A percentile compares a stretch with the other conserved stretches of the same genome.
Evolutionary conservation across 2,888 invertebrate genomes (phyloP).

Genomic region (Drymonia ruficornis): DNA sequence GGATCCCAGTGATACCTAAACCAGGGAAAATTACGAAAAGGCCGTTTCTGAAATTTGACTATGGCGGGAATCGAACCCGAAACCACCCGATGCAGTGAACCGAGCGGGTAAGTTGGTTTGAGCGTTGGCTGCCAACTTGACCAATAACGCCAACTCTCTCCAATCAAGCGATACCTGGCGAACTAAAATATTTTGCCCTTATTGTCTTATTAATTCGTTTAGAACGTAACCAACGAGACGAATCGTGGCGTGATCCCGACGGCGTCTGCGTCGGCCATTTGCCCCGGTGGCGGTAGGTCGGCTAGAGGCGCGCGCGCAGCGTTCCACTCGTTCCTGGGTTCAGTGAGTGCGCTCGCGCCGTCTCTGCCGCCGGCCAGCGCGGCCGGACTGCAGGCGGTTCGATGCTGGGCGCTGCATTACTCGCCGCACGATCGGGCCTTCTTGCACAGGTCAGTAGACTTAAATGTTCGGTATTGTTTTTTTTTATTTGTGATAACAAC

Average conservation of each 20-base stretch:
- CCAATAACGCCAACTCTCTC: too few species aligned
- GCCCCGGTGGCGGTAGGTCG: slow-evolving; percentile 70
- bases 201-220: neutral
- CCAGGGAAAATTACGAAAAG: too few species aligned
- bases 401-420: slow-evolving; percentile 97
- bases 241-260: slow-evolving; percentile 47
- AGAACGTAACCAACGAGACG: slow-evolving; percentile 46
- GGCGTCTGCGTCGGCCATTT: slow-evolving; percentile 67
- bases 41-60: too few species aligned
- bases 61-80: too few species aligned
- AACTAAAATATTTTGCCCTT: too few species aligned
- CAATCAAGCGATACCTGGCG: too few species aligned
- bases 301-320: slow-evolving; percentile 84
- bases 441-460: slow-evolving; percentile 86
- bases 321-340: slow-evolving; percentile 94
- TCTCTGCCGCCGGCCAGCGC: slow-evolving; percentile 94
- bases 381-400: slow-evolving; percentile 95
- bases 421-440: slow-evolving; percentile 95
- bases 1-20: too few species aligned
- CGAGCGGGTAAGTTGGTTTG: too few species aligned
- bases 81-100: too few species aligned
- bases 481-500: too few species aligned
- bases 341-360: slow-evolving; percentile 96
- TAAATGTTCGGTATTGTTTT: neutral
- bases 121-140: too few species aligned